A percentile compares a stretch with the other conserved stretches of the same genome.
phyloP scores from a whole-genome alignment of 1,140 invertebrate species.

The Teleopsis dalmanni region DNA sequence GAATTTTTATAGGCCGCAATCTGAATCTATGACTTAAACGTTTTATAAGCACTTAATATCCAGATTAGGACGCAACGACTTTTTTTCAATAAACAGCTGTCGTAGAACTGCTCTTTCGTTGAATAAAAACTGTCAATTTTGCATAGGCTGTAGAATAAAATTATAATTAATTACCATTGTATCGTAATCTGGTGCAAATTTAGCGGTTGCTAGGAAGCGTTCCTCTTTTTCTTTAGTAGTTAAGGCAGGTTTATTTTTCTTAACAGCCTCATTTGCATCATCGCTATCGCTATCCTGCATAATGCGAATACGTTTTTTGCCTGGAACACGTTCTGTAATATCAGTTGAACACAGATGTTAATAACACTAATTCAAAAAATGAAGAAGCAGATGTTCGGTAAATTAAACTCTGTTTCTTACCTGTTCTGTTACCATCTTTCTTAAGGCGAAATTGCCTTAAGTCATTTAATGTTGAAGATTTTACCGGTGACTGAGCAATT shows the following conservation, averaged over 20 bases:
- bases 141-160: not conserved
- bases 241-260: conserved; percentile 30
- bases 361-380: conserved; percentile 8
- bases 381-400: conserved; percentile 5
- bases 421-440: conserved; percentile 30
- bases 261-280: conserved; percentile 23
- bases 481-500: not conserved
- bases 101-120: too few species aligned
- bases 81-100: conserved; percentile 1
- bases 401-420: conserved; percentile 17
- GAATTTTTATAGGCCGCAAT: too few species aligned
- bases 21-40: not conserved
- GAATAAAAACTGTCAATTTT: too few species aligned
- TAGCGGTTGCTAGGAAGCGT: conserved; percentile 35
- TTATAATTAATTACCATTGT: conserved; percentile 30
- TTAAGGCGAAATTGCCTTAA: conserved; percentile 41
- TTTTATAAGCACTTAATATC: too few species aligned
- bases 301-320: conserved; percentile 38
- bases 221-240: conserved; percentile 39
- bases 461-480: conserved; percentile 30
- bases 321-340: conserved; percentile 33
- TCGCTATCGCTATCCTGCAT: conserved; percentile 41
- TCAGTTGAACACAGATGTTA: not conserved
- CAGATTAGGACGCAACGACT: too few species aligned
- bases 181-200: conserved; percentile 37